These are phyloP conservation scores for Tetramorium simillimum DNA, from an alignment of 1,140 invertebrate species.

Conservation along the genomic window DNA sequence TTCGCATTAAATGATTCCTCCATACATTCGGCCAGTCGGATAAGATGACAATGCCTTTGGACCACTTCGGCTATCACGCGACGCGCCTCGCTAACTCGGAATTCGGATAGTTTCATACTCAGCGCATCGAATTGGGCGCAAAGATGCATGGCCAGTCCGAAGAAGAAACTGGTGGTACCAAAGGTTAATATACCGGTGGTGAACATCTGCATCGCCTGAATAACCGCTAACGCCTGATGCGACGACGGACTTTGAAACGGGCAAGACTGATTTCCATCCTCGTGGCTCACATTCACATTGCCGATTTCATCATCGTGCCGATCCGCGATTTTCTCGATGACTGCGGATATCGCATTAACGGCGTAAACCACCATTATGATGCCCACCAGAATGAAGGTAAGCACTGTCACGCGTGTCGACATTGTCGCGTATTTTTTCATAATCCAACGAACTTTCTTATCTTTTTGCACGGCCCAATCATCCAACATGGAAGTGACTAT, in stretches of 20 bases:
- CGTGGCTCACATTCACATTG: neutral
- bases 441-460: slow-evolving; percentile 14
- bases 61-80: slow-evolving; percentile 26
- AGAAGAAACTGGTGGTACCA: slow-evolving; percentile 68
- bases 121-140: slow-evolving; percentile 50
- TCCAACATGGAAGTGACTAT: slow-evolving; percentile 31
- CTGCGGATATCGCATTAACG: neutral
- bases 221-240: neutral
- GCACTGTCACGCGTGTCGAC: slow-evolving; percentile 28
- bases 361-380: slow-evolving; percentile 29
- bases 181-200: slow-evolving; percentile 45
- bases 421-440: slow-evolving; percentile 41
- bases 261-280: neutral
- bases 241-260: slow-evolving; percentile 3
- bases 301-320: neutral
- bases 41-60: slow-evolving; percentile 46
- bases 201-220: slow-evolving; percentile 49
- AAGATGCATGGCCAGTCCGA: slow-evolving; percentile 52
- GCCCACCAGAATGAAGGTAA: slow-evolving; percentile 26
- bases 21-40: slow-evolving; percentile 25
- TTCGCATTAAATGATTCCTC: slow-evolving; percentile 36
- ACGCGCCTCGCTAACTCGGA: neutral
- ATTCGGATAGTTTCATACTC: slow-evolving; percentile 18
- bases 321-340: neutral
- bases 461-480: slow-evolving; percentile 7